These are phyloP conservation scores for Siniperca chuatsi DNA, from an alignment of 2,113 vertebrate species.

Conservation along the genomic window DNA sequence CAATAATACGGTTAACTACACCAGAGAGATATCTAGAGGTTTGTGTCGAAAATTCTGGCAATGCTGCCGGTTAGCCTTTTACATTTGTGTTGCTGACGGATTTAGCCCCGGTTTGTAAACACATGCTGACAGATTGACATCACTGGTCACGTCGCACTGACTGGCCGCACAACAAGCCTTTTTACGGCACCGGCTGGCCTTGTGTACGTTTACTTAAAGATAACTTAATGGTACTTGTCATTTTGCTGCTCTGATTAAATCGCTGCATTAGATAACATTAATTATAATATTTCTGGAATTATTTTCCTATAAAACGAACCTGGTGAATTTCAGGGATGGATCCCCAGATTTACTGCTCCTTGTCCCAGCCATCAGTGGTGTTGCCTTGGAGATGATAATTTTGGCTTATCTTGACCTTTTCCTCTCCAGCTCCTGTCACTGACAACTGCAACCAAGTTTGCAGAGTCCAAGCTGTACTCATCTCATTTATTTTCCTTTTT, in stretches of 20 bases:
- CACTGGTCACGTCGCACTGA: neutral
- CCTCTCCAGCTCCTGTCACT: constrained; percentile 12
- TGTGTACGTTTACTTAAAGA: neutral
- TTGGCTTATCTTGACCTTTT: neutral
- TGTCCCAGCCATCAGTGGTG: neutral
- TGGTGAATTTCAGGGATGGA: neutral
- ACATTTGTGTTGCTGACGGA: neutral
- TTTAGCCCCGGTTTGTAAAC: constrained; percentile 59
- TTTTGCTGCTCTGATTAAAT: neutral
- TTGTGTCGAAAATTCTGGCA: neutral
- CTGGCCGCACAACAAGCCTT: constrained; percentile 7
- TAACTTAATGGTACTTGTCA: neutral
- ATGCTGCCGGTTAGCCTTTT: constrained; percentile 8
- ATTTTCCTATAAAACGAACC: neutral
- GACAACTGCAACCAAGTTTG: constrained; percentile 10
- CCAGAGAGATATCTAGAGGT: neutral
- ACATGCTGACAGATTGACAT: constrained; percentile 43
- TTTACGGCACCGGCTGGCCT: neutral
- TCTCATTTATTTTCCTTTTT: neutral
- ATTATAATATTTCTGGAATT: no score
- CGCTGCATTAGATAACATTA: neutral
- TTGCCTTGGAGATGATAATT: constrained; percentile 42
- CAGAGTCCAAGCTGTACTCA: neutral
- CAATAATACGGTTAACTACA: neutral
- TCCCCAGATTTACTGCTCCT: neutral